Percentiles rank a stretch among this genome's conserved stretches.
Conservation (phyloP, 2,888 invertebrate genomes). For the Cephonodes hylas region DNA sequence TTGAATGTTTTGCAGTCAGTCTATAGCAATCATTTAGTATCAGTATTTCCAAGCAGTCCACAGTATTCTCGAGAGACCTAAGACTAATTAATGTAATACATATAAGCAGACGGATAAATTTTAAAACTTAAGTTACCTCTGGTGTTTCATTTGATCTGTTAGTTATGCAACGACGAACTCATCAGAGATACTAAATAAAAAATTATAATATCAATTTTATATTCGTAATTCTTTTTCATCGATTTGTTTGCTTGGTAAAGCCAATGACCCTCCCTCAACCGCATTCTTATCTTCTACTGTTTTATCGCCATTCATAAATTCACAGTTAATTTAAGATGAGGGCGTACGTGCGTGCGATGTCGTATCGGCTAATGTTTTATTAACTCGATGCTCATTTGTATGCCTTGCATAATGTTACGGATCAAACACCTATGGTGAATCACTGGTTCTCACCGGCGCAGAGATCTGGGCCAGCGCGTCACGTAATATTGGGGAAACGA, state of each 20-base stretch:
- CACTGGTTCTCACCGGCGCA: not conserved
- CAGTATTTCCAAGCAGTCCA: no score
- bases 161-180: no score
- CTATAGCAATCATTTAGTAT: no score
- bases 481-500: conserved; percentile 1
- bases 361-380: not conserved
- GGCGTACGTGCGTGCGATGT: not conserved
- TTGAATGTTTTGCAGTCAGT: no score
- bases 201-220: not conserved
- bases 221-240: not conserved
- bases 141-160: no score
- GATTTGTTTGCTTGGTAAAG: not conserved
- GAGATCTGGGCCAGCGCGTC: not conserved
- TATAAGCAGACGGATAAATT: no score
- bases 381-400: not conserved
- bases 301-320: conserved; percentile 1
- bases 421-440: conserved; percentile 7
- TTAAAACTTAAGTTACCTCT: no score
- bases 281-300: not conserved
- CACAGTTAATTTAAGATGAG: conserved; percentile 4
- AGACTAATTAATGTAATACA: no score
- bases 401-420: conserved; percentile 3
- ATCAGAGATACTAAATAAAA: not conserved
- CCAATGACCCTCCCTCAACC: conserved; percentile 8
- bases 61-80: no score